These are phyloP conservation scores for Phycodurus eques DNA, from an alignment of 2,113 vertebrate genomes.

Conservation along the genomic window DNA sequence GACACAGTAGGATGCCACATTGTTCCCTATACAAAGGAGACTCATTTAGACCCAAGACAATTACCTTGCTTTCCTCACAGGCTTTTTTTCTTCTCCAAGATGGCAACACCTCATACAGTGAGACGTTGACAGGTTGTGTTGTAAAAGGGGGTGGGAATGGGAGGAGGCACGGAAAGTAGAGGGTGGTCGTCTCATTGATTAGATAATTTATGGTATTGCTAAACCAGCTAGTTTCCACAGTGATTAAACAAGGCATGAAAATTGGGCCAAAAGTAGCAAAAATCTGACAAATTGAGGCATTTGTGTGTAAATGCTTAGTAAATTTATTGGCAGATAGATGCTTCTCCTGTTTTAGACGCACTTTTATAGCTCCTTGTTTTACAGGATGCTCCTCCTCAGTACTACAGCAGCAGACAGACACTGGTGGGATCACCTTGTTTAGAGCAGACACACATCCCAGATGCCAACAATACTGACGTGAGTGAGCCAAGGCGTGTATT, in stretches of 20 bases:
- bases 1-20: constrained; percentile 67
- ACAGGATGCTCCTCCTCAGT: constrained; percentile 70
- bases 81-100: constrained; percentile 19
- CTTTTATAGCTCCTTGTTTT: constrained; percentile 18
- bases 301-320: not conserved
- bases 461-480: constrained; percentile 61
- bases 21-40: constrained; percentile 69
- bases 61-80: constrained; percentile 58
- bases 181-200: constrained; percentile 65
- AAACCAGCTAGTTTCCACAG: constrained; percentile 34
- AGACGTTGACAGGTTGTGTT: constrained; percentile 51
- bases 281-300: constrained; percentile 39
- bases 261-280: constrained; percentile 50
- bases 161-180: constrained; percentile 51
- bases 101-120: constrained; percentile 60
- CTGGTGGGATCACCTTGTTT: constrained; percentile 68
- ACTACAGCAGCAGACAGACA: constrained; percentile 80
- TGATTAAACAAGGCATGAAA: constrained; percentile 62
- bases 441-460: constrained; percentile 44
- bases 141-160: constrained; percentile 33
- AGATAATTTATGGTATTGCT: constrained; percentile 66
- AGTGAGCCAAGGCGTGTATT: constrained; percentile 4
- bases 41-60: constrained; percentile 66
- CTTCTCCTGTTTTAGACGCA: not conserved
- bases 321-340: constrained; percentile 1